Evolutionary conservation across 2,113 vertebrate genomes (phyloP).

Genomic region (Elephas maximus): DNA sequence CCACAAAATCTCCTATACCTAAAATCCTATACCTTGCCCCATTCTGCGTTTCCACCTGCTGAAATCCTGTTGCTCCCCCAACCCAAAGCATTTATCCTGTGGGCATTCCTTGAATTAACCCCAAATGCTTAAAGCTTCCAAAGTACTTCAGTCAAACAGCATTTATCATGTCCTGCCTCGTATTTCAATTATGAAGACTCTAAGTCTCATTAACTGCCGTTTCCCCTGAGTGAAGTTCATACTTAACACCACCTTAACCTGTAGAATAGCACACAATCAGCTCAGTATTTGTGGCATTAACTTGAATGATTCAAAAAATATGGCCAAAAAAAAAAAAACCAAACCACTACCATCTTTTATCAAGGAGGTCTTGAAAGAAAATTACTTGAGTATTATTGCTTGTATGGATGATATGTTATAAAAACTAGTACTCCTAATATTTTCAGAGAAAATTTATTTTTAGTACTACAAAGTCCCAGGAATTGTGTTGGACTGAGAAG

Average conservation of each 20-base stretch:
- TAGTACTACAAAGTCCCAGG: constrained; percentile 18
- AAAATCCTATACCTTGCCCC: background rate
- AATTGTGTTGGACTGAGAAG: constrained; percentile 4
- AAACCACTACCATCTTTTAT: background rate
- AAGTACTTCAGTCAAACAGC: background rate
- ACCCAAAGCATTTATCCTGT: constrained; percentile 18
- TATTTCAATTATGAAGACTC: constrained; percentile 48
- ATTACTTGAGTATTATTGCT: background rate
- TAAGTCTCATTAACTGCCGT: constrained; percentile 31
- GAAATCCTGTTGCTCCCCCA: background rate
- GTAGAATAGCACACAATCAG: background rate
- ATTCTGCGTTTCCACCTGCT: background rate
- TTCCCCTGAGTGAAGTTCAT: background rate
- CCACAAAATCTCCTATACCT: background rate
- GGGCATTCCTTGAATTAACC: constrained; percentile 30
- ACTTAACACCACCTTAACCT: background rate
- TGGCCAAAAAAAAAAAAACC: background rate
- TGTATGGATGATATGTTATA: background rate
- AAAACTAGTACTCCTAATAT: background rate
- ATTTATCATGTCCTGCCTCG: background rate
- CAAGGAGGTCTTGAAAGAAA: constrained; percentile 44
- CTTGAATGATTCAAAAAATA: background rate
- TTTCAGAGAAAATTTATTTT: constrained; percentile 47
- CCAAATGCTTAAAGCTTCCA: background rate
- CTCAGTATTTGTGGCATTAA: background rate